Evolutionary conservation across 2,797 vertebrate genomes (phyloP).

Genomic region (Spheniscus humboldti): DNA sequence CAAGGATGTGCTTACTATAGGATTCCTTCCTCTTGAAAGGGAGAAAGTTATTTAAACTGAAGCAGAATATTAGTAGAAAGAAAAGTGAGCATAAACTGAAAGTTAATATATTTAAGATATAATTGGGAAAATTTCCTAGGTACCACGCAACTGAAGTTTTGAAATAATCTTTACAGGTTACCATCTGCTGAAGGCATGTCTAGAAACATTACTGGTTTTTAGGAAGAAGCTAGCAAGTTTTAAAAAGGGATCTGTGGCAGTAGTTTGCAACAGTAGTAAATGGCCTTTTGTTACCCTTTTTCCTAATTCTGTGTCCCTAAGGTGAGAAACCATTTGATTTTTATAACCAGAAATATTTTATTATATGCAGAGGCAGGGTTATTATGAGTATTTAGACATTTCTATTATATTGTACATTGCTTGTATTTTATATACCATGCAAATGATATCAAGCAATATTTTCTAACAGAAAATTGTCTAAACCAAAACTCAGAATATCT

Average conservation of each 20-base stretch:
- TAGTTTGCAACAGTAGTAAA: background rate
- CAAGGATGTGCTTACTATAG: background rate
- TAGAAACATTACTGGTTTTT: background rate
- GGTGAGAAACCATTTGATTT: background rate
- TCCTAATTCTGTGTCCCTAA: background rate
- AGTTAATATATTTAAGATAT: background rate
- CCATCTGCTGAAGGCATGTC: background rate
- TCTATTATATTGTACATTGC: background rate
- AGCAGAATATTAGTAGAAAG: background rate
- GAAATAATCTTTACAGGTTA: background rate
- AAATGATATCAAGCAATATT: background rate
- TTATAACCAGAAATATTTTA: background rate
- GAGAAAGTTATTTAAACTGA: background rate
- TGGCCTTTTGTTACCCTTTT: background rate
- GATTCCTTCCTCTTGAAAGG: background rate
- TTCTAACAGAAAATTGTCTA: background rate
- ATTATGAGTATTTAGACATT: background rate
- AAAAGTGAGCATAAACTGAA: background rate
- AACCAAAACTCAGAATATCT: background rate
- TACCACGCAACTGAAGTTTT: background rate
- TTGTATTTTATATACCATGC: background rate
- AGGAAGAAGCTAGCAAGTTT: background rate
- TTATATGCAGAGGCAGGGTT: background rate
- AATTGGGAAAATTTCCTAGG: background rate
- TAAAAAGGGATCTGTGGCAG: fast-evolving